Evolutionary conservation across 2,113 vertebrate genomes (phyloP).

Genomic region (Tragelaphus imberbis): DNA sequence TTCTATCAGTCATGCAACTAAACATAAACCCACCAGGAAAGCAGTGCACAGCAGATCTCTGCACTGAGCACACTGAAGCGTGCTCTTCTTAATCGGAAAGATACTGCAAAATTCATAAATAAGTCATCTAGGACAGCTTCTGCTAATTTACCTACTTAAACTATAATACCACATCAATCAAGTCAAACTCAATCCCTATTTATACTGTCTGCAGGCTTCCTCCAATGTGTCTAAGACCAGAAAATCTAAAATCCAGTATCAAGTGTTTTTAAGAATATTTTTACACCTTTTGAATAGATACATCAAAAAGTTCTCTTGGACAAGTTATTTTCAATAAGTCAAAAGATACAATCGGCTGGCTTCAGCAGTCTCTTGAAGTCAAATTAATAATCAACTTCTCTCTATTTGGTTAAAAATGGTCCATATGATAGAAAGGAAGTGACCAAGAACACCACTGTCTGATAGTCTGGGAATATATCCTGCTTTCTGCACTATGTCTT

Average conservation of each 20-base stretch:
- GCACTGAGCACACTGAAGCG: neutral
- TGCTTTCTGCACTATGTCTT: neutral
- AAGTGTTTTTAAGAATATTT: neutral
- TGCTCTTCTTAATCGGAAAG: neutral
- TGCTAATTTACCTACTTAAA: neutral
- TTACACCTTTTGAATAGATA: neutral
- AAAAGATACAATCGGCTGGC: neutral
- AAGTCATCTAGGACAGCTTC: neutral
- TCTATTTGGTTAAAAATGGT: neutral
- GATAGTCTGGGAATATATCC: neutral
- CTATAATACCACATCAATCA: neutral
- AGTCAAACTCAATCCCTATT: neutral
- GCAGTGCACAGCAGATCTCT: neutral
- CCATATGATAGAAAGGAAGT: neutral
- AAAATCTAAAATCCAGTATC: neutral
- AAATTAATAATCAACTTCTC: neutral
- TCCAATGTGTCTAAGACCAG: neutral
- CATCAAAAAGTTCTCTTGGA: neutral
- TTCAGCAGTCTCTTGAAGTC: conserved; percentile 3
- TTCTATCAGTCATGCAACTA: neutral
- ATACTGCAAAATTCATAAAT: neutral
- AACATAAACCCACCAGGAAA: neutral
- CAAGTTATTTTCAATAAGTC: neutral
- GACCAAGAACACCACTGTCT: neutral
- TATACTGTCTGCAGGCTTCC: neutral